A percentile compares a stretch with the other conserved stretches of the same genome.
These are phyloP conservation scores for Metacarcinus magister DNA, from an alignment of 2,888 invertebrate species.

Conservation along the genomic window DNA sequence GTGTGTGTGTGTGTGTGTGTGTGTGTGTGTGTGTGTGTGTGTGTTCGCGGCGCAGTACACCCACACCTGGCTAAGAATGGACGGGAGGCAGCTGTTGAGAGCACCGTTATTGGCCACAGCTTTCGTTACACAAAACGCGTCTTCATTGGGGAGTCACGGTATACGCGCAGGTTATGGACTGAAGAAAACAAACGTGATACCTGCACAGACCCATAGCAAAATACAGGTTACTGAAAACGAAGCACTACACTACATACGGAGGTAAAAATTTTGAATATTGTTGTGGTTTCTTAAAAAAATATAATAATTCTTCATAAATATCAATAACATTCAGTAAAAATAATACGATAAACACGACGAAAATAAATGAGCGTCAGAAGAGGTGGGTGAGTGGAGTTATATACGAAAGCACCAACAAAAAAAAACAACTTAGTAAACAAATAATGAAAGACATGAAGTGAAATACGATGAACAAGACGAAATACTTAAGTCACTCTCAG, in stretches of 20 bases:
- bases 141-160: neutral
- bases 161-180: neutral
- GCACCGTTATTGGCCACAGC: neutral
- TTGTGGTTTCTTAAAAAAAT: neutral
- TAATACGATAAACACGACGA: too few relatives aligned
- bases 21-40: slow-evolving; percentile 15
- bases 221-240: neutral
- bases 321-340: too few relatives aligned
- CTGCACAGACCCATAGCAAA: neutral
- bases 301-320: too few relatives aligned
- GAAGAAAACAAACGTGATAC: neutral
- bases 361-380: too few relatives aligned
- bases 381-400: too few relatives aligned
- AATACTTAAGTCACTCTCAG: too few relatives aligned
- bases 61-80: neutral
- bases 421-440: too few relatives aligned
- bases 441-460: too few relatives aligned
- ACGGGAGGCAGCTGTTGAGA: neutral
- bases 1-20: neutral
- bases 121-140: neutral
- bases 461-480: too few relatives aligned
- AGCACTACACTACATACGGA: neutral
- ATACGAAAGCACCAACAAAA: too few relatives aligned
- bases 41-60: neutral
- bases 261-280: neutral